Percentiles rank a stretch among this genome's conserved stretches.
Conservation (phyloP, 1,140 invertebrate species). For the Hyles euphorbiae region DNA sequence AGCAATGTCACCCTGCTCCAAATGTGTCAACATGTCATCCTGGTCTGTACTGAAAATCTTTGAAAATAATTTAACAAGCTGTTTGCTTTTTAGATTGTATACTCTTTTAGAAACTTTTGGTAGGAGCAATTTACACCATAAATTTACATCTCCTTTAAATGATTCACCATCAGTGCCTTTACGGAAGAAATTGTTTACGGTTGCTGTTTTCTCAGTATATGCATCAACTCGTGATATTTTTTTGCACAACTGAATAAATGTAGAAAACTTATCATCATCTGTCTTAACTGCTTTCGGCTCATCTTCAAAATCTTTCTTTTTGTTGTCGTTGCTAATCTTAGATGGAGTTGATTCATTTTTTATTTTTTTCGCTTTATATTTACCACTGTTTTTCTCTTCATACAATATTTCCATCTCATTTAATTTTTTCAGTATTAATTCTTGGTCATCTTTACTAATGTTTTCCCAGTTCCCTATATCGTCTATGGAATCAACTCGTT, state of each 20-base stretch:
- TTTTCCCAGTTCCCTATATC: slow-evolving; percentile 87
- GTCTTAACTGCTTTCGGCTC: slow-evolving; percentile 24
- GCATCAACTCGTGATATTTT: slow-evolving; percentile 85
- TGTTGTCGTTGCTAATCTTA: not conserved
- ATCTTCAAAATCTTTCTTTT: not conserved
- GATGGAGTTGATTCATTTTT: slow-evolving; percentile 42
- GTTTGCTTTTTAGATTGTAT: slow-evolving; percentile 95
- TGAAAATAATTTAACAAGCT: slow-evolving; percentile 92
- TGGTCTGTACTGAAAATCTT: slow-evolving; percentile 84
- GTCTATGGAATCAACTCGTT: slow-evolving; percentile 86
- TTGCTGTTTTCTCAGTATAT: slow-evolving; percentile 88
- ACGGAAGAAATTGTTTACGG: slow-evolving; percentile 81
- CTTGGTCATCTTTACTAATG: slow-evolving; percentile 81
- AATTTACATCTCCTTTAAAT: slow-evolving; percentile 85
- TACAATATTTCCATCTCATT: slow-evolving; percentile 76
- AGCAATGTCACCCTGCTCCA: slow-evolving; percentile 93
- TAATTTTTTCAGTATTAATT: slow-evolving; percentile 78
- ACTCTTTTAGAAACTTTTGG: slow-evolving; percentile 89
- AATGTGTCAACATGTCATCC: slow-evolving; percentile 88
- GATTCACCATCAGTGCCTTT: slow-evolving; percentile 80
- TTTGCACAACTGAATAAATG: slow-evolving; percentile 87
- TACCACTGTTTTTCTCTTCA: slow-evolving; percentile 69
- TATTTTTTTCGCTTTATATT: slow-evolving; percentile 62
- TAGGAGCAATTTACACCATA: slow-evolving; percentile 92
- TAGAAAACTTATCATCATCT: slow-evolving; percentile 85